phyloP scores from a whole-genome alignment of 2,888 invertebrate genomes.

The Teleogryllus oceanicus region DNA sequence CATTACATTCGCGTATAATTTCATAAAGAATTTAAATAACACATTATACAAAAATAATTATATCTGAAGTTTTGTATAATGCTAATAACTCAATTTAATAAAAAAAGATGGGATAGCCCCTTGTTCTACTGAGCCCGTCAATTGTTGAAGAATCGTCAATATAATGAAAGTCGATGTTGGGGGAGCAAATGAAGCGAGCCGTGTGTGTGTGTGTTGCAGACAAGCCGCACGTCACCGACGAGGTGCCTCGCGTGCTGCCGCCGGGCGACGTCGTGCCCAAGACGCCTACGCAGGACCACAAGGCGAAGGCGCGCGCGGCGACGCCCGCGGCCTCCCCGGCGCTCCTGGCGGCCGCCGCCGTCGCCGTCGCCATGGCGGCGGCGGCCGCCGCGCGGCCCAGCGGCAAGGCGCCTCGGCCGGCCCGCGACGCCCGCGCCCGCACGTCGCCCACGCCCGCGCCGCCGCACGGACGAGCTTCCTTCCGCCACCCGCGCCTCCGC shows the following conservation, averaged over 20 bases:
- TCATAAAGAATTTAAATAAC: too few species aligned
- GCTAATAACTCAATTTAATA: too few species aligned
- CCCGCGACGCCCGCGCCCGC: background rate
- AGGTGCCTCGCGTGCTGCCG: background rate
- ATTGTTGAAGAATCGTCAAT: too few species aligned
- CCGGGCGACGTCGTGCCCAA: background rate
- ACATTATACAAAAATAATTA: too few species aligned
- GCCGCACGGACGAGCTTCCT: too few species aligned
- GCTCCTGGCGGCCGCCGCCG: background rate
- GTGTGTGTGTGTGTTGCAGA: background rate
- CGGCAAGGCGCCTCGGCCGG: background rate
- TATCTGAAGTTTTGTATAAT: too few species aligned
- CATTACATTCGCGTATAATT: too few species aligned
- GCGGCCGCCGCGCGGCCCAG: background rate
- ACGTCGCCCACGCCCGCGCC: background rate
- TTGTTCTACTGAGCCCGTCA: too few species aligned
- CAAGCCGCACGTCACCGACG: background rate
- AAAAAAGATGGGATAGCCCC: too few species aligned
- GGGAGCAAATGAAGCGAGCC: too few species aligned
- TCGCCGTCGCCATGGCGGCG: background rate
- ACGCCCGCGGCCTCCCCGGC: background rate
- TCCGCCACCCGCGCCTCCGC: background rate
- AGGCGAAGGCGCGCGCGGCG: background rate
- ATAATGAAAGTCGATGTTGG: too few species aligned
- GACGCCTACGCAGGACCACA: background rate